Evolutionary conservation across 2,888 invertebrate species (phyloP), one percentile per base, ranked within the genome.

Genomic region (Zygaena filipendulae): DNA sequence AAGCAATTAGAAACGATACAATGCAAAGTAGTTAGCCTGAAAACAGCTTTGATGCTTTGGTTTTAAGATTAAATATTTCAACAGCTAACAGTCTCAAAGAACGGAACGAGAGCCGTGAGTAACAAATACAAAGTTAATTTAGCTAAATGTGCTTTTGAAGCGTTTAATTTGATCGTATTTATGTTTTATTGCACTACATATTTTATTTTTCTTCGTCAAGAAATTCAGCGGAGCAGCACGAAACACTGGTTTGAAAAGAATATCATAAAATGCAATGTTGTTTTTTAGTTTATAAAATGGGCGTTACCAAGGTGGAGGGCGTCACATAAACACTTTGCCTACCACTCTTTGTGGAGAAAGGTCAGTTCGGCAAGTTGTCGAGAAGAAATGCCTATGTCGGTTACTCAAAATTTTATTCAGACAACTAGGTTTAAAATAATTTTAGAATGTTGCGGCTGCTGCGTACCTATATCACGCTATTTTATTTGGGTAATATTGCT

Each of bases 271-370:
- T n/a, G n/a, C n/a, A n/a, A n/a, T n/a, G 40, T 59, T 74, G 54
- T 49, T 72, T 64, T 79, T 58, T 80, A 81, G 81, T 77, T 60
- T 62, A 59, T 81, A 57, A 79, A 68, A 56, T 81, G 81, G 81
- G 66, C 68, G 61, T 63, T 77, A 47, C 72, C 72, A 47, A 66
- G 80, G 49, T 81, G 81, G 80, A 70, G 81, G 43, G 71, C 77
- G 41, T 80, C 79, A 42, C 70, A 74, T 67, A 80, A 72, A 58
- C 67, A 64, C 49, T 63, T 68, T 63, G 62, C 68, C 41, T 72
- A 61, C 52, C 61, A 69, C 52, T 51, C 53, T 43, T 55, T 70
- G 45, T 70, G 69, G 61, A 62, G 55, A 56, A 69, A 80, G 80
- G 81, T 81, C 59, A 69, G 72, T 72, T 57, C 46, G 58, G 56